Conservation (phyloP, 1,140 invertebrate genomes). For the Bombus pascuorum region DNA sequence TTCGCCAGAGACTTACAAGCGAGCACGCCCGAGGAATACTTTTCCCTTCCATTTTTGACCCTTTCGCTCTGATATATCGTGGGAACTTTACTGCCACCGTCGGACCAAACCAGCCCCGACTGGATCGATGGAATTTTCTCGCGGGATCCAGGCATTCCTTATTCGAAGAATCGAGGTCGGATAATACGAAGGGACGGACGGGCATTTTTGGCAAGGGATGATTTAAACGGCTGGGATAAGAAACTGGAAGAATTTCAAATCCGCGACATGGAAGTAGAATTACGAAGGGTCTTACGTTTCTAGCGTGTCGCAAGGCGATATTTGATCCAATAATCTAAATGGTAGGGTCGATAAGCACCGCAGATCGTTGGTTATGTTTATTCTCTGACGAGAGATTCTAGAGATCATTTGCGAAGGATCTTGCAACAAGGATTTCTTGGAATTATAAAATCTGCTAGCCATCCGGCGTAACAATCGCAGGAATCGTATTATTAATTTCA, state of each 20-base stretch:
- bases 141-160: background rate
- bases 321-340: background rate
- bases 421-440: background rate
- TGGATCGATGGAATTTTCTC: slow-evolving; percentile 11
- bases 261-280: no score
- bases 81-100: background rate
- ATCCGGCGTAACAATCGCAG: no score
- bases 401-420: background rate
- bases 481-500: fast-evolving
- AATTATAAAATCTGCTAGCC: background rate
- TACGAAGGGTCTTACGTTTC: background rate
- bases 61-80: slow-evolving; percentile 16
- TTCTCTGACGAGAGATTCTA: no score
- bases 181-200: background rate
- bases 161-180: slow-evolving; percentile 12
- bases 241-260: background rate
- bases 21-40: background rate
- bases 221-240: background rate
- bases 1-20: background rate
- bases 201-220: background rate
- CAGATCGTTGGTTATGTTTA: no score
- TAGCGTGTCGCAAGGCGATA: background rate
- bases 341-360: no score
- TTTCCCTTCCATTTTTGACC: slow-evolving; percentile 18
- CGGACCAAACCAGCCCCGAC: no score